Base-by-base conservation (phyloP, 2,888 invertebrate species). In the Aquatica leii region DNA sequence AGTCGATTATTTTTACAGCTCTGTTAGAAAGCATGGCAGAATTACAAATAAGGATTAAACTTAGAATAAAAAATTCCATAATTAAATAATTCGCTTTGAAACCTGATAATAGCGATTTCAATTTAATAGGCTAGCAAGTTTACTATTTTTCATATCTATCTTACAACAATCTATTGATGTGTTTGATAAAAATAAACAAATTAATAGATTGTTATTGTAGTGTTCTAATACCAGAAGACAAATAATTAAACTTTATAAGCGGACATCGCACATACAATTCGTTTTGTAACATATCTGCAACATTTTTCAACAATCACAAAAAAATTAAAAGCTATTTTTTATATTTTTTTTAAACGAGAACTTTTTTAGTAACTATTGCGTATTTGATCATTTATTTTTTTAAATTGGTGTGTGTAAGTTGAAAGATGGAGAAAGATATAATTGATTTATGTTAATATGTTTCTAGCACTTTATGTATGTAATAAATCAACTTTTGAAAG, bases 91-190 rank as follows among this genome's bases (percentile, higher is more conserved):
- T 54, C 53, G 54, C 58, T 59, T 63, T 54, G 59, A 58, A 24
- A 51, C 59, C 58, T 58, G 49, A 58, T 58, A 50, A 18, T 63
- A 63, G 53, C 62, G 58, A 63, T 40, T 63, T 59, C 52, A 63
- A 58, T 58, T 63, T 63, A 53, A 46, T 65, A 57, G 65, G 31
- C 48, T 65, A 65, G 60, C 49, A 54, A 59, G 57, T 56, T 62
- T 55, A 62, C 62, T 64, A 64, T 64, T 64, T 64, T 64, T 64
- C 64, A 64, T 59, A 63, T 63, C 59, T 64, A 58, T 59, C 59
- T 59, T 56, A 50, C 35, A 51, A 48, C 58, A 59, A 46, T 64
- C 56, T 49, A 60, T 60, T 49, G 40, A 57, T 24, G 40, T 60
- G 57, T 56, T 52, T 59, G 17, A 46, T 5, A 3, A n/a, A n/a